Base-by-base conservation (phyloP, 2,797 vertebrate genomes). In the Schizopygopsis pylzovi region DNA sequence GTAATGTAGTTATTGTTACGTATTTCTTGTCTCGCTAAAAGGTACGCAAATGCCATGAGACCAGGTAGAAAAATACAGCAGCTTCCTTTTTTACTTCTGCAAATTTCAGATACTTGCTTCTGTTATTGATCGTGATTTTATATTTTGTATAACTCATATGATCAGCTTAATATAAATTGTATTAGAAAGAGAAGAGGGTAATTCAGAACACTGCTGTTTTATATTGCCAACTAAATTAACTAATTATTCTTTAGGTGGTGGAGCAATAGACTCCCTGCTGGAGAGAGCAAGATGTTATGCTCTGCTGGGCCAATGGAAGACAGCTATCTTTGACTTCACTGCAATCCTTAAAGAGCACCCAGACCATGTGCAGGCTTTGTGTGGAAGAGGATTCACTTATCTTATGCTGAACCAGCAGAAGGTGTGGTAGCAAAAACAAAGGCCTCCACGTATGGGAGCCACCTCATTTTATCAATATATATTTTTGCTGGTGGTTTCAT, bases 241-340 rank as follows among this genome's bases (percentile, higher is more conserved):
- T 39, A n/a, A 70, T 3, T 84, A 83, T 89, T 82, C 86, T 89
- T 1, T 86, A 99, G 98, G 96, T 85, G 95, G 95, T 0, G 92
- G 90, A 73, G 96, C 95, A 67, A 90, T 87, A 7, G 96, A 98
- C 37, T 96, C 96, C 4, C 92, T 99, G 88, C 93, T 99, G 84
- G 91, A 95, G 90, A 95, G 98, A 82, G 98, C 96, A 1, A 95
- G 89, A 63, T 99, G 98, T 83, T 99, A 99, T 0, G 96, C 93
- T 54, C 88, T 91, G 84, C 95, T 98, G 63, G 97, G 97, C 54
- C 98, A 97, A 92, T 95, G 94, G 91, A 99, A 97, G 94, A 99
- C 97, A 0, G 97, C 98, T 1, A 96, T 99, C 92, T 98, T 97
- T 90, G 98, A 99, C 89, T 97, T 97, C 90, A 97, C 95, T 68